A percentile compares a stretch with the other conserved stretches of the same genome.
These are phyloP conservation scores for Monochamus alternatus DNA, from an alignment of 2,888 invertebrate species.

Conservation along the genomic window DNA sequence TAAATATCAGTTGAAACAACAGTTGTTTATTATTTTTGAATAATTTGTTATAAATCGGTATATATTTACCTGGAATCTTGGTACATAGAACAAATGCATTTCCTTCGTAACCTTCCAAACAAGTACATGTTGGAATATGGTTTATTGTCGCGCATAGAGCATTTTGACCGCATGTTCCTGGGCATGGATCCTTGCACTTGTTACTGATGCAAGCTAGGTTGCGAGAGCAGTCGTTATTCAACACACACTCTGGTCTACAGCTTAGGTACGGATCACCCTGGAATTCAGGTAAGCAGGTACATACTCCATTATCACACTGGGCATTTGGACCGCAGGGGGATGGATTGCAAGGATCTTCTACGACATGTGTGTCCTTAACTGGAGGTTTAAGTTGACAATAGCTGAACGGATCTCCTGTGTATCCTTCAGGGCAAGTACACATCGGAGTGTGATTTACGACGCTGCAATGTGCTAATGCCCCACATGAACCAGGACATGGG, in stretches of 20 bases:
- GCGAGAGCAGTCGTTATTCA: slow-evolving; percentile 81
- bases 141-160: slow-evolving; percentile 83
- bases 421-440: slow-evolving; percentile 77
- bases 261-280: slow-evolving; percentile 81
- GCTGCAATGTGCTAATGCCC: slow-evolving; percentile 81
- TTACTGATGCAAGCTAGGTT: slow-evolving; percentile 81
- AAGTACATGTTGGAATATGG: slow-evolving; percentile 85
- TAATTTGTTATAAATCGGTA: neutral
- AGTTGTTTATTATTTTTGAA: neutral
- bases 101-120: slow-evolving; percentile 79
- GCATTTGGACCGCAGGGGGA: slow-evolving; percentile 80
- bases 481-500: slow-evolving; percentile 87
- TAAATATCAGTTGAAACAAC: neutral
- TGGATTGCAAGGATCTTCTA: slow-evolving; percentile 75
- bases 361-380: slow-evolving; percentile 41
- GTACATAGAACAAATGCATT: slow-evolving; percentile 82
- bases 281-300: slow-evolving; percentile 80
- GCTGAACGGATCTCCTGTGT: slow-evolving; percentile 75
- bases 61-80: slow-evolving; percentile 70
- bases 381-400: slow-evolving; percentile 67
- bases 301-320: slow-evolving; percentile 78
- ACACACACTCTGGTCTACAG: slow-evolving; percentile 82
- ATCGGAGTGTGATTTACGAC: slow-evolving; percentile 85
- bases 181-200: slow-evolving; percentile 82
- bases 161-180: slow-evolving; percentile 83